Evolutionary conservation across 2,113 vertebrate species (phyloP).

Genomic region (Telmatochromis brachygnathus): DNA sequence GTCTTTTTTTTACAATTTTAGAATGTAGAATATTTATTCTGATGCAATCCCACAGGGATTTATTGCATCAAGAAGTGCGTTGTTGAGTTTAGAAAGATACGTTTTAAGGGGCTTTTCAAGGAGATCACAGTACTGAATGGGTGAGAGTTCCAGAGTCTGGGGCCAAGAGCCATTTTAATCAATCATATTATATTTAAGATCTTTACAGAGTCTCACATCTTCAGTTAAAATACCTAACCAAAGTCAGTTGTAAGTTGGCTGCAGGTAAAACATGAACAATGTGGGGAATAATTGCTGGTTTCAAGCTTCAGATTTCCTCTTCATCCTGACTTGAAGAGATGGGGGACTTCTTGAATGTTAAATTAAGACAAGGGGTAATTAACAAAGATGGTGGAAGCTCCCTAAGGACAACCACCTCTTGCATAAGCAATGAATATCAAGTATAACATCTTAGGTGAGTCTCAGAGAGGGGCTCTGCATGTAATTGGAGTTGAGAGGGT

Average conservation of each 20-base stretch:
- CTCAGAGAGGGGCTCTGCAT: background rate
- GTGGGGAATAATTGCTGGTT: constrained; percentile 19
- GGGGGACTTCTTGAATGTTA: background rate
- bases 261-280: constrained; percentile 9
- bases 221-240: background rate
- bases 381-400: constrained; percentile 19
- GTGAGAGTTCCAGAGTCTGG: background rate
- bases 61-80: background rate
- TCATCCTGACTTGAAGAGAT: background rate
- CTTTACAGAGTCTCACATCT: background rate
- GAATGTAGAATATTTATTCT: background rate
- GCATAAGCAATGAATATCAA: background rate
- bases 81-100: background rate
- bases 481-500: constrained; percentile 41
- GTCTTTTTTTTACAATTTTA: background rate
- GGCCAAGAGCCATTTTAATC: background rate
- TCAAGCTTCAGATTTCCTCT: background rate
- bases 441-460: constrained; percentile 5
- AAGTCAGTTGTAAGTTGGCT: background rate
- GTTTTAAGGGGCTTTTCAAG: background rate
- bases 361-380: constrained; percentile 38
- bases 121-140: background rate
- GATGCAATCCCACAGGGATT: background rate
- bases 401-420: background rate
- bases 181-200: background rate